Evolutionary conservation across 1,140 invertebrate genomes (phyloP).

Genomic region (Scylla paramamosain): DNA sequence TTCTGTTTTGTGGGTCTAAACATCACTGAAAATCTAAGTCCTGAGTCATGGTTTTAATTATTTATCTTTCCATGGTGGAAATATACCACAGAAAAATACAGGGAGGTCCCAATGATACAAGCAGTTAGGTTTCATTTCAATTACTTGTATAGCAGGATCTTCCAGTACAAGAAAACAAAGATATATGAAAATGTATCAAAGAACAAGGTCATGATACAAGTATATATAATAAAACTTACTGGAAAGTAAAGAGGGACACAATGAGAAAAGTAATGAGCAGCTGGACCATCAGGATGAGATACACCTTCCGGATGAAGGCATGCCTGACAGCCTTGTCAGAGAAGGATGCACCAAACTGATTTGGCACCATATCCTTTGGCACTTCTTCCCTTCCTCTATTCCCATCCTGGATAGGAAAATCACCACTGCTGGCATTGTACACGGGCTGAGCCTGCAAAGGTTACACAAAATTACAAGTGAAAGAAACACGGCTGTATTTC

Average conservation of each 20-base stretch:
- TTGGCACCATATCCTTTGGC: conserved; percentile 56
- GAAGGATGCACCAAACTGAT: conserved; percentile 72
- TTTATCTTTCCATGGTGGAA: too few species aligned
- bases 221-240: conserved; percentile 79
- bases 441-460: conserved; percentile 62
- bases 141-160: too few species aligned
- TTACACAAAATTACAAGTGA: background rate
- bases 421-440: conserved; percentile 71
- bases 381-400: background rate
- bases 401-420: conserved; percentile 62
- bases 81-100: too few species aligned
- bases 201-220: too few species aligned
- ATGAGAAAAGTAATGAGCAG: conserved; percentile 80
- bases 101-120: too few species aligned
- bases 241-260: conserved; percentile 81
- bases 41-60: too few species aligned
- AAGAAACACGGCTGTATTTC: background rate
- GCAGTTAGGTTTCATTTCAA: too few species aligned
- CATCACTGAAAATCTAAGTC: too few species aligned
- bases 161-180: too few species aligned
- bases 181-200: too few species aligned
- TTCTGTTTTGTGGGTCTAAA: too few species aligned
- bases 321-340: conserved; percentile 74
- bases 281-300: conserved; percentile 81
- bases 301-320: conserved; percentile 82